Evolutionary conservation across 2,113 vertebrate species (phyloP), one percentile per base, ranked within the genome.

Genomic region (Cisticola juncidis): DNA sequence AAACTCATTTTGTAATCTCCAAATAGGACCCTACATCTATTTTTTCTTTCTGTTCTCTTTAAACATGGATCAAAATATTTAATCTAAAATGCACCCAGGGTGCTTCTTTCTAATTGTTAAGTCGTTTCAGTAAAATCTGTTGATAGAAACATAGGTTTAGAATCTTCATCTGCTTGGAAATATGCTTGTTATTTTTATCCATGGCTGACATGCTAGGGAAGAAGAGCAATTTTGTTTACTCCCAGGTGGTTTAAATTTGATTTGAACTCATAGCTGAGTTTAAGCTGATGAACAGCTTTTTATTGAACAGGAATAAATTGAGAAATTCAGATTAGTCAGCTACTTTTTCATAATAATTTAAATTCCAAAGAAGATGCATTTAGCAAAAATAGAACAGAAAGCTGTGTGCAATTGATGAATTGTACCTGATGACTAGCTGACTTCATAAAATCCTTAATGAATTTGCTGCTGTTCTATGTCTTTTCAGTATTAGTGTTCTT

Each of bases 281-380:
- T 98, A 98, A 95, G 96, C 98, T 98, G 98, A 99, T 99, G 98
- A 98, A 98, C 98, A 98, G 98, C 97, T 98, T 99, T 98, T 98
- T 98, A 99, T 98, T 98, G 98, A 99, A 98, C 98, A 97, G 97
- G 98, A 99, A 99, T 99, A 98, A 97, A 98, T 98, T 99, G 98
- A 97, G 92, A 98, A 98, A 98, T 98, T 98, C 95, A 97, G 98
- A 99, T 98, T 98, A 99, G 98, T 99, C 98, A 99, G 98, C 98
- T 94, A 96, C 95, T 98, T 98, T 98, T 98, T 95, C 62, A 45
- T 97, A 97, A 98, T 98, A 98, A 98, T 98, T 98, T 98, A 96
- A 97, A 98, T 98, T 96, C 97, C 56, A 95, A 89, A 96, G 96
- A 98, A 98, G 97, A 98, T 96, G 83, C 92, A 97, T 97, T 98